A percentile compares a stretch with the other conserved stretches of the same genome.
Conservation (phyloP, 2,888 invertebrate species). For the Nymphalis urticae region DNA sequence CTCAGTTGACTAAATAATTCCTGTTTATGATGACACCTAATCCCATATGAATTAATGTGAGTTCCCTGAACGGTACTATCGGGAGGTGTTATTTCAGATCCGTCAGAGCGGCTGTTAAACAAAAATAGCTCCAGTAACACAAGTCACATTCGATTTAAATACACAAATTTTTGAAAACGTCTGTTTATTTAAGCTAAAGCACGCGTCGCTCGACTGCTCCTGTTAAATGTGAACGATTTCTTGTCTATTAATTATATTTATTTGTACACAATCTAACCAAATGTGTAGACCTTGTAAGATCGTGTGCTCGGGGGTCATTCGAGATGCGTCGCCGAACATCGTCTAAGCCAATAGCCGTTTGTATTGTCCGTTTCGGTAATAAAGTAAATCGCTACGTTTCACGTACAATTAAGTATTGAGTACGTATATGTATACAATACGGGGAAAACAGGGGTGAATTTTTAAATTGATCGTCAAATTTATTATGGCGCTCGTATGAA, state of each 20-base stretch:
- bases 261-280: slow-evolving; percentile 18
- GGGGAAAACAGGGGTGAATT: slow-evolving; percentile 59
- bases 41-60: slow-evolving; percentile 79
- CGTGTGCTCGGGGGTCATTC: neutral
- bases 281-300: neutral
- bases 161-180: slow-evolving; percentile 80
- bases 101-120: slow-evolving; percentile 75
- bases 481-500: slow-evolving; percentile 62
- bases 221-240: slow-evolving; percentile 36
- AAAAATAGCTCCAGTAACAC: slow-evolving; percentile 76
- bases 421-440: slow-evolving; percentile 3
- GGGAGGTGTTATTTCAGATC: slow-evolving; percentile 74
- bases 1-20: slow-evolving; percentile 79
- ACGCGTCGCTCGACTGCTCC: slow-evolving; percentile 50
- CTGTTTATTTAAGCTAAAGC: slow-evolving; percentile 79
- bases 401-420: slow-evolving; percentile 13
- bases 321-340: neutral
- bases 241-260: slow-evolving; percentile 43
- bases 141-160: slow-evolving; percentile 80
- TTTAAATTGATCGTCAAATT: slow-evolving; percentile 69
- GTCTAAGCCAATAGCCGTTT: slow-evolving; percentile 1
- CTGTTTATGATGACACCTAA: slow-evolving; percentile 81
- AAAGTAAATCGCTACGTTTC: neutral
- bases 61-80: slow-evolving; percentile 69
- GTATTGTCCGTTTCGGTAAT: neutral